Conservation (phyloP, 2,888 invertebrate genomes). For the Eupithecia abbreviata region DNA sequence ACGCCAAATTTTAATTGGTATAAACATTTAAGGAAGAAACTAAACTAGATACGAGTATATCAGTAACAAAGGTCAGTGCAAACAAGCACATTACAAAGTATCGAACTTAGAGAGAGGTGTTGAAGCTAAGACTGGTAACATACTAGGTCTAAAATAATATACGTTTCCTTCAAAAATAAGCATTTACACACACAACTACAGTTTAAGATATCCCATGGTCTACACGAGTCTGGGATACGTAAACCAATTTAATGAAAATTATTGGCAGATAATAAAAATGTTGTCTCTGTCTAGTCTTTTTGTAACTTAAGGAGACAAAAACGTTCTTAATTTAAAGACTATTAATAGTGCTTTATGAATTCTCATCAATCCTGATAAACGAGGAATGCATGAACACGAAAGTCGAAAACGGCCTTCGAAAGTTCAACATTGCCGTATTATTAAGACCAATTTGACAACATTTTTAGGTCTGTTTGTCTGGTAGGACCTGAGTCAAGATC, state of each 20-base stretch:
- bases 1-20: too few relatives aligned
- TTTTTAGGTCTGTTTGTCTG: background rate
- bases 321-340: background rate
- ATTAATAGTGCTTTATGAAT: conserved; percentile 9
- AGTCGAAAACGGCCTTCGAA: conserved; percentile 41
- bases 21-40: too few relatives aligned
- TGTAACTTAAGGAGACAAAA: background rate
- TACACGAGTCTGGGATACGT: too few relatives aligned
- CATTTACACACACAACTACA: too few relatives aligned
- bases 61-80: too few relatives aligned
- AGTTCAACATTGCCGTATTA: conserved; percentile 29
- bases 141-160: too few relatives aligned
- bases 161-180: too few relatives aligned
- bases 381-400: conserved; percentile 39
- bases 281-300: background rate
- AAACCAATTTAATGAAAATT: background rate
- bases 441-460: conserved; percentile 9
- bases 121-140: too few relatives aligned
- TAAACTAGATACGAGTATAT: too few relatives aligned
- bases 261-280: background rate
- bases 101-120: too few relatives aligned
- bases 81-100: too few relatives aligned
- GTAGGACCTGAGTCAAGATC: background rate
- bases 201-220: too few relatives aligned
- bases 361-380: conserved; percentile 8